Evolutionary conservation across 1,140 invertebrate genomes (phyloP).

Genomic region (Bemisia tabaci): DNA sequence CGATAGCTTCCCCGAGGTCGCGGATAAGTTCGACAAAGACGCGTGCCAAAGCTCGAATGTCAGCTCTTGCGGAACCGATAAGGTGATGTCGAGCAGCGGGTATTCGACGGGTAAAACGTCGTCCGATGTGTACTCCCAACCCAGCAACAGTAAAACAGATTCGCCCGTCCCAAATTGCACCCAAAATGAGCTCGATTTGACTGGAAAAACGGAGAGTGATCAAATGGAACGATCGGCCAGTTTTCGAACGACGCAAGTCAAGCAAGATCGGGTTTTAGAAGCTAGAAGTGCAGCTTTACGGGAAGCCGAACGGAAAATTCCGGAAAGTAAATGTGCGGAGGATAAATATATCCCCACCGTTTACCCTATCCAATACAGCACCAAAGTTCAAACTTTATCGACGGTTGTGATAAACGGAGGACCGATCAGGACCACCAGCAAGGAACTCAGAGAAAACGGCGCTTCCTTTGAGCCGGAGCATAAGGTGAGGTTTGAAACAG

Average conservation of each 20-base stretch:
- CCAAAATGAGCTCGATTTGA: neutral
- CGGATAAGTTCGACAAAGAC: neutral
- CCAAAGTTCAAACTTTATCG: neutral
- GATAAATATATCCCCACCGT: neutral
- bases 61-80: neutral
- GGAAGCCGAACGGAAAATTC: neutral
- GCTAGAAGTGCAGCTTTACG: neutral
- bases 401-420: neutral
- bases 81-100: neutral
- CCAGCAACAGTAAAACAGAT: too few relatives aligned
- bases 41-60: neutral
- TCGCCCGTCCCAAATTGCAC: neutral
- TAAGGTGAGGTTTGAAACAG: neutral
- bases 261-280: neutral
- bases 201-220: neutral
- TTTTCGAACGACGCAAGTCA: neutral
- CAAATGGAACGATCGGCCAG: neutral
- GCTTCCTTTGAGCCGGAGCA: neutral
- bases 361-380: neutral
- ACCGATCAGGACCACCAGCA: neutral
- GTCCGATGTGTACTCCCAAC: neutral
- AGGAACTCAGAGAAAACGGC: neutral
- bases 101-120: neutral
- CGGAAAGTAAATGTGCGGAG: neutral
- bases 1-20: neutral